Percentiles rank a stretch among this genome's conserved stretches.
Evolutionary conservation across 92 coral and sea anemone genomes (phyloP).

Genomic region (Micromussa lordhowensis): DNA sequence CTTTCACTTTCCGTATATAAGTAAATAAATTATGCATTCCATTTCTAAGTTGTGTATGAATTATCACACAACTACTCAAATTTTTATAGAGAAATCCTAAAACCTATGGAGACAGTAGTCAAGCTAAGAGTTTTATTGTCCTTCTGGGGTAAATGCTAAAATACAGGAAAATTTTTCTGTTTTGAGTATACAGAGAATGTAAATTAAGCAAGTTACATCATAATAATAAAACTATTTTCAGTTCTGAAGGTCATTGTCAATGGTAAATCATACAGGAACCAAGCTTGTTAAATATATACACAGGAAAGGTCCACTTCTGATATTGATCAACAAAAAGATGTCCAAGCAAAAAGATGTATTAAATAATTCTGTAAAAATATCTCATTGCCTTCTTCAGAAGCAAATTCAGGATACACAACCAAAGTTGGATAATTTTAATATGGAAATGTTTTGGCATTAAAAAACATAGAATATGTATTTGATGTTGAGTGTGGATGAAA

Average conservation of each 20-base stretch:
- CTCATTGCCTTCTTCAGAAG: not conserved
- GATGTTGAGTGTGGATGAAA: not conserved
- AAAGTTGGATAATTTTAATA: not conserved
- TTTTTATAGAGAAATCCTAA: not conserved
- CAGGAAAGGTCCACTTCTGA: not conserved
- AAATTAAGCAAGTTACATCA: not conserved
- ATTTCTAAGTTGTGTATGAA: not conserved
- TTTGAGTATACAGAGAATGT: not conserved
- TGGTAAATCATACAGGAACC: not conserved
- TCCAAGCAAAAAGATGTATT: slow-evolving; percentile 9
- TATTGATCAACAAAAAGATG: not conserved
- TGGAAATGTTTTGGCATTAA: slow-evolving; percentile 9
- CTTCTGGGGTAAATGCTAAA: not conserved
- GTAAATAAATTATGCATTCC: slow-evolving; percentile 1
- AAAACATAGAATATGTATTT: not conserved
- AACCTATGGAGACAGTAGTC: not conserved
- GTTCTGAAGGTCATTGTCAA: not conserved
- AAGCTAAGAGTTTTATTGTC: not conserved
- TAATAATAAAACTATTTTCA: not conserved
- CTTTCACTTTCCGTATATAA: not conserved
- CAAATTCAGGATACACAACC: not conserved
- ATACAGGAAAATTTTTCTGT: not conserved
- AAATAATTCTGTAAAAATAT: not conserved
- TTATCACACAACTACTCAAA: not conserved
- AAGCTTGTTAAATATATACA: slow-evolving; percentile 10